phyloP scores from a whole-genome alignment of 2,888 invertebrate genomes.

The Stratiomys singularior region DNA sequence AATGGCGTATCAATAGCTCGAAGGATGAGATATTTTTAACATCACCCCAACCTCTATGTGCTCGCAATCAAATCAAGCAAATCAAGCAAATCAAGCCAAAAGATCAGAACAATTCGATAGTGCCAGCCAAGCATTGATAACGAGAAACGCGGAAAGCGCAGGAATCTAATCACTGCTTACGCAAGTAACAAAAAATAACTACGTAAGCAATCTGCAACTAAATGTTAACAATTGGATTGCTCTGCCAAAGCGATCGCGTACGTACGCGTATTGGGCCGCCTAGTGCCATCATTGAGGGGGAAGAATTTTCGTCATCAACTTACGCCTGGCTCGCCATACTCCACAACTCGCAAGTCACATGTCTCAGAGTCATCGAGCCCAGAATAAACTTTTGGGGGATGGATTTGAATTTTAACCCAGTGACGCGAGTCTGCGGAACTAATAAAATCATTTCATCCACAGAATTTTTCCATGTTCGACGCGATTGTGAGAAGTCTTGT shows the following conservation, averaged over 20 bases:
- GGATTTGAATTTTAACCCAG: not conserved
- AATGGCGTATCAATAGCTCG: slow-evolving; percentile 24
- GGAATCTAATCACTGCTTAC: slow-evolving; percentile 20
- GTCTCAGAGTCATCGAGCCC: slow-evolving; percentile 48
- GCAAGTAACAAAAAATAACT: slow-evolving; percentile 27
- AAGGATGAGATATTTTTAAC: not conserved
- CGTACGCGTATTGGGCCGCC: not conserved
- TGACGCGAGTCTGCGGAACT: too few species aligned
- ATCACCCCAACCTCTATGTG: not conserved
- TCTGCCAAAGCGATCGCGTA: slow-evolving; percentile 16
- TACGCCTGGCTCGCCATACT: slow-evolving; percentile 3
- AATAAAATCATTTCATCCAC: too few species aligned
- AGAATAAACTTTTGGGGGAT: slow-evolving; percentile 33
- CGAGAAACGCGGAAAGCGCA: slow-evolving; percentile 27
- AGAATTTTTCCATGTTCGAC: too few species aligned
- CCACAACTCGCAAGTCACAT: slow-evolving; percentile 45
- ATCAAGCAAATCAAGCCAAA: not conserved
- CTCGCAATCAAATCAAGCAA: not conserved
- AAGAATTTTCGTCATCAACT: slow-evolving; percentile 37
- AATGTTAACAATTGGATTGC: not conserved
- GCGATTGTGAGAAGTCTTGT: too few species aligned
- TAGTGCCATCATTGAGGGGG: not conserved
- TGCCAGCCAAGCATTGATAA: slow-evolving; percentile 28
- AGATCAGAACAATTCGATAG: slow-evolving; percentile 19
- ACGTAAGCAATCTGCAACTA: slow-evolving; percentile 40